Evolutionary conservation across 2,113 vertebrate genomes (phyloP).

Genomic region (Ciconia stormi): DNA sequence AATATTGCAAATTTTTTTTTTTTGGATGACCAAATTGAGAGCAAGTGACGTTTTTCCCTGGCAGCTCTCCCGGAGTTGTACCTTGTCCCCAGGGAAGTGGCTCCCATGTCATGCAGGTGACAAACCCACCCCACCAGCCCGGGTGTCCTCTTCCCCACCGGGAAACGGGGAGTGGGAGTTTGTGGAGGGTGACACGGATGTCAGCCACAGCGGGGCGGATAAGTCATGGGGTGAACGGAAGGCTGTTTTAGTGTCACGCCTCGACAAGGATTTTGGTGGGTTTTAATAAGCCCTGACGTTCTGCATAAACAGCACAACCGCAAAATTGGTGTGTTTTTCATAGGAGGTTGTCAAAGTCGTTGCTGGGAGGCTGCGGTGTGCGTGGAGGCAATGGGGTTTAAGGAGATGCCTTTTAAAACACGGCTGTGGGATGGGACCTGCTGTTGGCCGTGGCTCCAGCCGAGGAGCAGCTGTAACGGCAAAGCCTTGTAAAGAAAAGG

Average conservation of each 20-base stretch:
- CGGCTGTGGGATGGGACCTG: not conserved
- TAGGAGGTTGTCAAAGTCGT: not conserved
- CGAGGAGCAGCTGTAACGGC: not conserved
- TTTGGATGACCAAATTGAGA: not conserved
- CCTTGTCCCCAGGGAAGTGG: not conserved
- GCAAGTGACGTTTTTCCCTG: not conserved
- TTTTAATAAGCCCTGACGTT: accelerated
- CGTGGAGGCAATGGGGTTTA: not conserved
- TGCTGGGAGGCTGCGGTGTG: not conserved
- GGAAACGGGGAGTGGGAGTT: not conserved
- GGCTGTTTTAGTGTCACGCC: accelerated
- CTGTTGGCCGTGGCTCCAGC: not conserved
- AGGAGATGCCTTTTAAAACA: not conserved
- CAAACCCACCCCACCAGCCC: not conserved
- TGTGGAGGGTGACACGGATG: accelerated
- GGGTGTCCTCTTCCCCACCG: not conserved
- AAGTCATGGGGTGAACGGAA: not conserved
- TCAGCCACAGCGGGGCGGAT: accelerated
- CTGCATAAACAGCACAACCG: accelerated
- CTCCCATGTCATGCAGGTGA: not conserved
- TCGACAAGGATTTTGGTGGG: not conserved
- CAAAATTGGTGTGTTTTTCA: not conserved
- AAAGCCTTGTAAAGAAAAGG: not conserved
- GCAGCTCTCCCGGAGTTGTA: accelerated
- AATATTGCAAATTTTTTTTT: not conserved